Percentiles rank a stretch among this genome's conserved stretches.
Evolutionary conservation across 2,888 invertebrate genomes (phyloP).

Genomic region (Eupithecia inturbata): DNA sequence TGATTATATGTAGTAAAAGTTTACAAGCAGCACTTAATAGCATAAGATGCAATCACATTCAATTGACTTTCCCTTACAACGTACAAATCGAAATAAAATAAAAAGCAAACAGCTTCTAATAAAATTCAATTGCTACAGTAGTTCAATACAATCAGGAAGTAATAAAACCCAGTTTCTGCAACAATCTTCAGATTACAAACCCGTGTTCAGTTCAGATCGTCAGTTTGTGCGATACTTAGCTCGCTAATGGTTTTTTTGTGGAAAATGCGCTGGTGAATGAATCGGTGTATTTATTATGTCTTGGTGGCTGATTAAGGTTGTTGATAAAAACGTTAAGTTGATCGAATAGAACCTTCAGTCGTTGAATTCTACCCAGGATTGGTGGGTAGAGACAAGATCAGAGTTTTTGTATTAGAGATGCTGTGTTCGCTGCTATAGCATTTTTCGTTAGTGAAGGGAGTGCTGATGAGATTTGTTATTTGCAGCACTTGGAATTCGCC

Average conservation of each 20-base stretch:
- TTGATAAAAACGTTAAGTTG: too few relatives aligned
- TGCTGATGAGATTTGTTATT: not conserved
- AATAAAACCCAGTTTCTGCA: conserved; percentile 40
- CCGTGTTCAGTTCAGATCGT: conserved; percentile 27
- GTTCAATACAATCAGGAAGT: conserved; percentile 37
- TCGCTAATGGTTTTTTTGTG: not conserved
- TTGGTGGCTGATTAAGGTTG: too few relatives aligned
- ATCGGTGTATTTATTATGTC: too few relatives aligned
- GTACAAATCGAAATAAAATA: conserved; percentile 5
- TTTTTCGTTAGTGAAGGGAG: not conserved
- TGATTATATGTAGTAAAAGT: not conserved
- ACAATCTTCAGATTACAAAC: conserved; percentile 41
- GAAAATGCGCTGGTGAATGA: not conserved
- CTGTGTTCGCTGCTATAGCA: not conserved
- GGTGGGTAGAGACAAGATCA: not conserved
- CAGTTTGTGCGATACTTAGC: conserved; percentile 29
- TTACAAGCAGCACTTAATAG: not conserved
- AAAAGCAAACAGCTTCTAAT: conserved; percentile 8
- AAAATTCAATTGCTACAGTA: conserved; percentile 20
- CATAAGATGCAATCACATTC: not conserved
- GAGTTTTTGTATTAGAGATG: not conserved
- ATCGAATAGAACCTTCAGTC: too few relatives aligned
- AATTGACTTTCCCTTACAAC: not conserved
- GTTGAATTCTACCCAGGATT: too few relatives aligned
- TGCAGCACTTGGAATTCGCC: not conserved